phyloP scores from a whole-genome alignment of 2,888 invertebrate genomes.

The Melanophora roralis region DNA sequence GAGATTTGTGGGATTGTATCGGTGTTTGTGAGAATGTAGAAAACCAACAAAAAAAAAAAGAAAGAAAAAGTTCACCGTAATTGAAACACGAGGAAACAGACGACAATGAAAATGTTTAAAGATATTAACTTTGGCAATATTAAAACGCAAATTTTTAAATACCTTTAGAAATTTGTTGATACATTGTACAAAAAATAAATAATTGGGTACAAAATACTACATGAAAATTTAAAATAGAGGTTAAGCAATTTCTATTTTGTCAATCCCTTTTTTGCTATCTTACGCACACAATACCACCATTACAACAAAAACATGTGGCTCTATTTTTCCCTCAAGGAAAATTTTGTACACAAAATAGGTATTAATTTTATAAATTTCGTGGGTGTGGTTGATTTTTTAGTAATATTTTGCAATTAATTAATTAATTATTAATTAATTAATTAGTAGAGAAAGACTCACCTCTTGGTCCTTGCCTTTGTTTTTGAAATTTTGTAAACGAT shows the following conservation, averaged over 20 bases:
- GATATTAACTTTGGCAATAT: too few species aligned
- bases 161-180: too few species aligned
- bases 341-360: too few species aligned
- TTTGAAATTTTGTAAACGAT: conserved; percentile 96
- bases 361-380: too few species aligned
- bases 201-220: too few species aligned
- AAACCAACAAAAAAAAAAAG: conserved; percentile 36
- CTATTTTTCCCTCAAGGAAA: conserved; percentile 58
- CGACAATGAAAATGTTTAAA: conserved; percentile 28
- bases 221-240: conserved; percentile 45
- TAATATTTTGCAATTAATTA: background rate
- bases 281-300: conserved; percentile 41
- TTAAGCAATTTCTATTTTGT: conserved; percentile 56
- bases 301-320: conserved; percentile 61
- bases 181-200: too few species aligned
- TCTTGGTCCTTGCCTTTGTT: conserved; percentile 99
- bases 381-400: conserved; percentile 54
- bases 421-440: background rate
- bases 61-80: conserved; percentile 43
- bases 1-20: too few species aligned
- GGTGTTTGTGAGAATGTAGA: conserved; percentile 10
- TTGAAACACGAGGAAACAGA: conserved; percentile 58
- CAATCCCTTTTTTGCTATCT: conserved; percentile 41
- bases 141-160: conserved; percentile 1
- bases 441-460: conserved; percentile 82